Conservation (phyloP, 2,888 invertebrate species). For the Coelogynopora nodosa region DNA sequence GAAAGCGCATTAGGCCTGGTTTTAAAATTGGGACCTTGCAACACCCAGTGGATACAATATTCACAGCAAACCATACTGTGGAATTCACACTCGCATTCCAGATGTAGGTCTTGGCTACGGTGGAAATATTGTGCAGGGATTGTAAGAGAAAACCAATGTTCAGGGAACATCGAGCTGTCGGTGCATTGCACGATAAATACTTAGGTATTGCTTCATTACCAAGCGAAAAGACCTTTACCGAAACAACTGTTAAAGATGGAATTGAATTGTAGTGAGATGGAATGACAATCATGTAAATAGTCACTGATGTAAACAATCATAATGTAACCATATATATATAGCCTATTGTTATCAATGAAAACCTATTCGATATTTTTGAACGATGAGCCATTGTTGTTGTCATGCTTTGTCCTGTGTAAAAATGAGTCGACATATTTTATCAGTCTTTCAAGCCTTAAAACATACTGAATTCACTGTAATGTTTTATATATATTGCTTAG, state of each 20-base stretch:
- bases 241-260: background rate
- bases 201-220: background rate
- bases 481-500: too few relatives aligned
- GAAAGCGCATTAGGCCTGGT: conserved; percentile 26
- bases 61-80: conserved; percentile 33
- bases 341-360: too few relatives aligned
- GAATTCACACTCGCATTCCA: background rate
- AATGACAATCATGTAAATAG: conserved; percentile 16
- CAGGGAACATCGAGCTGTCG: conserved; percentile 1
- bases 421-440: too few relatives aligned
- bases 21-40: conserved; percentile 22
- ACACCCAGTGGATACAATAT: background rate
- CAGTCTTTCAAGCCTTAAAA: too few relatives aligned
- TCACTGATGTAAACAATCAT: background rate
- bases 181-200: conserved; percentile 20
- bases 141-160: background rate
- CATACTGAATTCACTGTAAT: too few relatives aligned
- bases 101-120: conserved; percentile 28
- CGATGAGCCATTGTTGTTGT: too few relatives aligned
- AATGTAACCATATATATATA: too few relatives aligned
- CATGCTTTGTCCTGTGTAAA: too few relatives aligned
- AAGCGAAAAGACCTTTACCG: conserved; percentile 12
- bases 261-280: conserved; percentile 10
- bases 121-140: conserved; percentile 6
- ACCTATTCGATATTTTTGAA: too few relatives aligned